Evolutionary conservation across 2,113 vertebrate genomes (phyloP), one percentile per base, ranked within the genome.

Genomic region (Hydrochoerus hydrochaeris): DNA sequence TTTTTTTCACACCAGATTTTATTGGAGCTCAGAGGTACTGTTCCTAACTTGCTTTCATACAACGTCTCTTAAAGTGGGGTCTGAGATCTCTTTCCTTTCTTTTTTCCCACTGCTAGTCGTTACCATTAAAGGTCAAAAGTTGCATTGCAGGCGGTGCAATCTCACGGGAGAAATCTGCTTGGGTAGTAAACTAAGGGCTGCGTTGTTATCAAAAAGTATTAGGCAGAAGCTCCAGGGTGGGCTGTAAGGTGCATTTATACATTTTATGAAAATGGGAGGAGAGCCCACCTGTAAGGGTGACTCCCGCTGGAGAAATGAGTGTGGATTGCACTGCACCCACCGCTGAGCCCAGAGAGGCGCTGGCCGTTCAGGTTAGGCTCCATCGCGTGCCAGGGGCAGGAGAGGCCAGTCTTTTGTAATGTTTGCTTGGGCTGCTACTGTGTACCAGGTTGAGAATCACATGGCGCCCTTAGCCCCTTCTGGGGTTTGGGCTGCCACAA

Each of bases 11-110:
- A 65, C 97, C 98, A 98, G 97, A 98, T 98, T 98, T 97, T 90
- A 98, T 98, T 96, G 95, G 87, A 98, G 97, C 97, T 98, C 96
- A 82, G 97, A 99, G 98, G 98, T 99, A 99, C 98, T 44, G 97
- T 97, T 98, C 97, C 95, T 96, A 97, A 98, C 92, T 97, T 98
- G 52, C 77, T 95, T 94, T 90, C 90, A 83, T 91, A 89, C 54
- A 62, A 3, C 60, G 60, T 60, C 91, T 96, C 65, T 96, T 62
- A n/a, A 81, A 84, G 92, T 71, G 10, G 58, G 60, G 77, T 85
- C 89, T 95, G 95, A 93, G 58, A 82, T 91, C 28, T 78, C 26
- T 85, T 80, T 86, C 80, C 3, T 88, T 38, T 49, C 13, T 58
- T 57, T 80, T 73, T 93, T 95, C 71, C 82, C 85, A 90, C n/a